These are phyloP conservation scores for Drosophila vallismaia DNA, from an alignment of 2,888 invertebrate genomes.

Conservation along the genomic window DNA sequence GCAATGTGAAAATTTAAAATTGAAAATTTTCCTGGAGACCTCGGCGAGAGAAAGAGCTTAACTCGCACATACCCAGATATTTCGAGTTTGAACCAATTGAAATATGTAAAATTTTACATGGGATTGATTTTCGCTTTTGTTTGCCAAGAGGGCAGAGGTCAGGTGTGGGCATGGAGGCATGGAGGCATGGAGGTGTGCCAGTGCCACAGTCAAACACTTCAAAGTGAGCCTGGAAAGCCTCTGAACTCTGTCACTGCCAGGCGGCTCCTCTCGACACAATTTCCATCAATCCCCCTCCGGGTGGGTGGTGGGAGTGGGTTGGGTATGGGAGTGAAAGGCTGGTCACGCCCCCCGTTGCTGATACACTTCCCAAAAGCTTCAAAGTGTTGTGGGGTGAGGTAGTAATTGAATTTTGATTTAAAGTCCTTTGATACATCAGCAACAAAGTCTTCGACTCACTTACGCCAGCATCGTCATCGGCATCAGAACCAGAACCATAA, in stretches of 20 bases:
- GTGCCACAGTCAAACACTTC: slow-evolving; percentile 44
- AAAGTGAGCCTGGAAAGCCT: slow-evolving; percentile 43
- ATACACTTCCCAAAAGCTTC: slow-evolving; percentile 63
- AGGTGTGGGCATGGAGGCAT: not conserved
- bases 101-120: slow-evolving; percentile 27
- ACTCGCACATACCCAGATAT: slow-evolving; percentile 34
- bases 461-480: slow-evolving; percentile 10
- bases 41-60: slow-evolving; percentile 23
- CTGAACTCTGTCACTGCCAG: slow-evolving; percentile 49
- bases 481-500: slow-evolving; percentile 20
- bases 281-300: slow-evolving; percentile 16
- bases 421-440: slow-evolving; percentile 80
- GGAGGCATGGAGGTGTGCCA: slow-evolving; percentile 16
- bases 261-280: slow-evolving; percentile 40
- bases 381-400: slow-evolving; percentile 50
- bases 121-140: slow-evolving; percentile 30
- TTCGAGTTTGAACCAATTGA: slow-evolving; percentile 39
- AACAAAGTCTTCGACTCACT: slow-evolving; percentile 49
- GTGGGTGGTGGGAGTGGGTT: not conserved
- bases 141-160: slow-evolving; percentile 7
- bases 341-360: slow-evolving; percentile 21
- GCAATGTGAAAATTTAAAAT: slow-evolving; percentile 64
- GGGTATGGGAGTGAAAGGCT: not conserved
- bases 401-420: slow-evolving; percentile 82
- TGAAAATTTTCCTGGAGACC: slow-evolving; percentile 39